Percentiles rank a stretch among this genome's conserved stretches.
These are phyloP conservation scores for Brachionus asplanchnoidis DNA, from an alignment of 1,140 invertebrate species.

Conservation along the genomic window DNA sequence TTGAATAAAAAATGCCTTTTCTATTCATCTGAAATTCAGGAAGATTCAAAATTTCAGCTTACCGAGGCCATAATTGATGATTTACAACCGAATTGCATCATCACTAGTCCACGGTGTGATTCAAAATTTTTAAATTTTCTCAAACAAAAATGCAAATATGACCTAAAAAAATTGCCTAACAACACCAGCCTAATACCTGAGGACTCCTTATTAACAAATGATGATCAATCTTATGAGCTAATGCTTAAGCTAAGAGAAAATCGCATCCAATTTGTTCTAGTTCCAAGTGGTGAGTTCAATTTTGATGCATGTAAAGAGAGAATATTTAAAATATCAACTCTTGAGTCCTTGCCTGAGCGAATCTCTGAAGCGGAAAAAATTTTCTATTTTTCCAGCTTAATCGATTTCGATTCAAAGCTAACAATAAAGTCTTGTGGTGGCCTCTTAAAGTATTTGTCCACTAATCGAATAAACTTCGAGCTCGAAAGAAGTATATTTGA, in stretches of 20 bases:
- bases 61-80: conserved; percentile 6
- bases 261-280: not conserved
- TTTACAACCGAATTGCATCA: not conserved
- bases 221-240: not conserved
- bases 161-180: not conserved
- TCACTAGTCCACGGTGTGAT: conserved; percentile 6
- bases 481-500: not conserved
- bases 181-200: not conserved
- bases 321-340: conserved; percentile 1
- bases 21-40: not conserved
- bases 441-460: conserved; percentile 1
- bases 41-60: conserved; percentile 9
- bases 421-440: conserved; percentile 1
- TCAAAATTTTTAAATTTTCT: conserved; percentile 5
- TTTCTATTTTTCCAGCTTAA: not conserved
- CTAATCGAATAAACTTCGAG: conserved; percentile 19
- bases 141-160: conserved; percentile 24
- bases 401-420: conserved; percentile 27
- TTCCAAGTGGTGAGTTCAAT: not conserved
- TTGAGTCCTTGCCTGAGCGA: not conserved
- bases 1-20: conserved; percentile 27
- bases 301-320: not conserved
- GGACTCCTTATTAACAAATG: not conserved
- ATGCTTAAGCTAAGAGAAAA: not conserved
- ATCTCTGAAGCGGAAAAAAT: not conserved